Evolutionary conservation across 2,888 invertebrate species (phyloP).

Genomic region (Tetramorium bicarinatum): DNA sequence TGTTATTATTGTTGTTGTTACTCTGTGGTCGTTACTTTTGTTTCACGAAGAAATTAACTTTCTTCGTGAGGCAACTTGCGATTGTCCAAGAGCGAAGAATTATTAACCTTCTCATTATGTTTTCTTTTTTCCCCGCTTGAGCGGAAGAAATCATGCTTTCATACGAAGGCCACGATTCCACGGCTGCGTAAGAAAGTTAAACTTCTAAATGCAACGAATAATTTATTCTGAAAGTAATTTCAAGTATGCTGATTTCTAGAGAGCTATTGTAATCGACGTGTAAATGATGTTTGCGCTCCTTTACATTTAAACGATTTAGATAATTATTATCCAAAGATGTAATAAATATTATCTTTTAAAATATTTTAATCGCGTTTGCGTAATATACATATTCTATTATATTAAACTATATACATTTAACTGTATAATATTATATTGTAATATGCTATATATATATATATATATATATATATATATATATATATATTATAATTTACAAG

Average conservation of each 20-base stretch:
- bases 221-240: not conserved
- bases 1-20: conserved; percentile 8
- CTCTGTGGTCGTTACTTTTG: conserved; percentile 14
- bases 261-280: too few relatives aligned
- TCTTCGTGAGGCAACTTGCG: conserved; percentile 2
- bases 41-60: conserved; percentile 22
- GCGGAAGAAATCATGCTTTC: conserved; percentile 16
- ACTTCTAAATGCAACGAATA: conserved; percentile 31
- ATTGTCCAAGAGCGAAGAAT: conserved; percentile 36
- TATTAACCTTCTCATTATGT: conserved; percentile 30
- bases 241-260: not conserved
- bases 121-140: conserved; percentile 13
- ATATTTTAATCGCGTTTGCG: not conserved
- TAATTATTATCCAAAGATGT: not conserved
- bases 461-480: too few relatives aligned
- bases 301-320: not conserved
- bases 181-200: not conserved
- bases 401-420: not conserved
- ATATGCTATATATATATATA: not conserved
- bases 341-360: not conserved
- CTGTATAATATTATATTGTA: not conserved
- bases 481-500: not conserved
- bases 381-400: not conserved
- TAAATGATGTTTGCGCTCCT: not conserved
- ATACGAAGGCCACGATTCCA: not conserved